Percentiles rank a stretch among this genome's conserved stretches.
Evolutionary conservation across 53 echinoderm and acorn worm species (phyloP).

Genomic region (Crossaster papposus): DNA sequence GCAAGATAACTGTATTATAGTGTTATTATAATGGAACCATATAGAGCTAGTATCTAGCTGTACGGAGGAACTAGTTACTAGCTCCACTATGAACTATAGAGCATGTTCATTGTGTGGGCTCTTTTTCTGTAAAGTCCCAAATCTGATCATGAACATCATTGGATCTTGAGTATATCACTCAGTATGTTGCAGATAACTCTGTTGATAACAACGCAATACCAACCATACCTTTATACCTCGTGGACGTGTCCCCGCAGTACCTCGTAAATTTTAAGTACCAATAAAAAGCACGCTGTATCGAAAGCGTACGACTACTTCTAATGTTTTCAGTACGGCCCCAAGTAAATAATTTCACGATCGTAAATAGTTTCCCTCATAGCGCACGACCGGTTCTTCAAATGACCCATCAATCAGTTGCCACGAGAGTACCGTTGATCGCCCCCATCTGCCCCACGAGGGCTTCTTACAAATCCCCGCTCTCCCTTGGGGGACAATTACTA

Average conservation of each 20-base stretch:
- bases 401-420: slow-evolving; percentile 37
- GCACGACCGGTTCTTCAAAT: slow-evolving; percentile 29
- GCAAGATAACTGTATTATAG: no score
- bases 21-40: no score
- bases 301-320: background rate
- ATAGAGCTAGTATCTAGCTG: no score
- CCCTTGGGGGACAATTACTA: slow-evolving; percentile 26
- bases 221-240: background rate
- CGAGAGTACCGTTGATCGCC: slow-evolving; percentile 11
- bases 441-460: slow-evolving; percentile 17
- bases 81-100: no score
- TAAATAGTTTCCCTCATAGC: slow-evolving; percentile 6
- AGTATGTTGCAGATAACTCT: no score
- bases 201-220: background rate
- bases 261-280: slow-evolving; percentile 16
- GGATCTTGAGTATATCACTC: no score
- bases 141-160: no score
- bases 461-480: slow-evolving; percentile 16
- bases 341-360: slow-evolving; percentile 27
- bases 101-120: no score
- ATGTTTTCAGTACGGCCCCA: background rate
- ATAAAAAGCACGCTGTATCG: slow-evolving; percentile 25
- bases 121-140: no score
- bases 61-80: no score
- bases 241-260: background rate